Percentiles rank a stretch among this genome's conserved stretches.
Evolutionary conservation across 2,797 vertebrate genomes (phyloP).

Genomic region (Mionectes olivaceus): DNA sequence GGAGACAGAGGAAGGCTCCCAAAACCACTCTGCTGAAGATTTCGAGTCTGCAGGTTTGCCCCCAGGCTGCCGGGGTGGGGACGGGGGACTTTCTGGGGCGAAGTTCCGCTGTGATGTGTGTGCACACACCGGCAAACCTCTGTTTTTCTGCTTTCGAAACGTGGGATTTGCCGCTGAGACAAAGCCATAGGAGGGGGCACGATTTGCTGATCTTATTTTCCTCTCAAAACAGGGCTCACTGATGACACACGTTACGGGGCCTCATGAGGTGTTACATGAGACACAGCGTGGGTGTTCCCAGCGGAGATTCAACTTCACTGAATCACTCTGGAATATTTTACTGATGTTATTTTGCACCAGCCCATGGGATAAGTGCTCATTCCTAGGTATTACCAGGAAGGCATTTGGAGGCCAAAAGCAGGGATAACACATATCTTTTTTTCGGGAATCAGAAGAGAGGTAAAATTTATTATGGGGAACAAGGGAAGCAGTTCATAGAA

Average conservation of each 20-base stretch:
- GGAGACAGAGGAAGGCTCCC: background rate
- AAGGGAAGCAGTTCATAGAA: background rate
- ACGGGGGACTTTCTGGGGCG: background rate
- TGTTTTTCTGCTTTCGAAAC: background rate
- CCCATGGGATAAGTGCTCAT: background rate
- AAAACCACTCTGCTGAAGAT: background rate
- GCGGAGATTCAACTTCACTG: background rate
- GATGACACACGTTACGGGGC: background rate
- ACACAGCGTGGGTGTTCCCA: background rate
- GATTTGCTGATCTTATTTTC: background rate
- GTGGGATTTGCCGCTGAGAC: background rate
- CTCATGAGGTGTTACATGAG: background rate
- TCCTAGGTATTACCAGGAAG: background rate
- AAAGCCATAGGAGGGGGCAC: background rate
- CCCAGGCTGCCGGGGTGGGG: background rate
- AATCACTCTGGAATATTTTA: background rate
- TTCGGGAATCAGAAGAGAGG: background rate
- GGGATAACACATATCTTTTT: fast-evolving
- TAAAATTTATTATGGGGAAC: background rate
- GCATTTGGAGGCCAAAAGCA: background rate
- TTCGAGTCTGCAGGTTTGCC: background rate
- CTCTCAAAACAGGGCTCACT: background rate
- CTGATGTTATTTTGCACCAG: background rate
- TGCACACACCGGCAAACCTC: background rate
- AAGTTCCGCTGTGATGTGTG: background rate